Conservation (phyloP, 2,113 vertebrate species). For the Archilochus colubris region DNA sequence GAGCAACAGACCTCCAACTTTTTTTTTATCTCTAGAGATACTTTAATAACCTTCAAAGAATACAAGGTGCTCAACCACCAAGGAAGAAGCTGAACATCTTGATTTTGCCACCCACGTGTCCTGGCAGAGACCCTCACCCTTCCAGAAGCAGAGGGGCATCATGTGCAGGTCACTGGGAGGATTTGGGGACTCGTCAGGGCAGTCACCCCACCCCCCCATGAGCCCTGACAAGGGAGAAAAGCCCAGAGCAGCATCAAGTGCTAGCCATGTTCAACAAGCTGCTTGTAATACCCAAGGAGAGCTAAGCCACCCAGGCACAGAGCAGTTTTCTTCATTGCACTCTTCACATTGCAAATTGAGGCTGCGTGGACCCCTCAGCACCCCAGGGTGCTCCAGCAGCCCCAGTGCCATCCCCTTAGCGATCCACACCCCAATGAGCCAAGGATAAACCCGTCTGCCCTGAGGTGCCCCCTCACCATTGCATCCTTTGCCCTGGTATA, state of each 20-base stretch:
- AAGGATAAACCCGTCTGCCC: accelerated
- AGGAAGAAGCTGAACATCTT: neutral
- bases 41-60: neutral
- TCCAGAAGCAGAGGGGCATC: neutral
- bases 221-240: neutral
- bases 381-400: neutral
- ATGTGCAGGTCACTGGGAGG: neutral
- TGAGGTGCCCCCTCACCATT: neutral
- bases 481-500: no score
- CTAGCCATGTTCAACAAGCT: neutral
- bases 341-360: neutral
- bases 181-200: neutral
- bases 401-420: accelerated
- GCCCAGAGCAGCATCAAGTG: neutral
- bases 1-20: neutral
- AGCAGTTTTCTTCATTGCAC: neutral
- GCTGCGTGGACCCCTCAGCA: accelerated
- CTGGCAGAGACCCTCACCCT: neutral
- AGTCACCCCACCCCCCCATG: neutral
- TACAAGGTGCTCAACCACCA: neutral
- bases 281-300: neutral
- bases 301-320: neutral
- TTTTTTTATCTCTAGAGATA: neutral
- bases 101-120: accelerated
- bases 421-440: neutral